A percentile compares a stretch with the other conserved stretches of the same genome.
These are phyloP conservation scores for Cygnus atratus DNA, from an alignment of 2,113 vertebrate species.

Conservation along the genomic window DNA sequence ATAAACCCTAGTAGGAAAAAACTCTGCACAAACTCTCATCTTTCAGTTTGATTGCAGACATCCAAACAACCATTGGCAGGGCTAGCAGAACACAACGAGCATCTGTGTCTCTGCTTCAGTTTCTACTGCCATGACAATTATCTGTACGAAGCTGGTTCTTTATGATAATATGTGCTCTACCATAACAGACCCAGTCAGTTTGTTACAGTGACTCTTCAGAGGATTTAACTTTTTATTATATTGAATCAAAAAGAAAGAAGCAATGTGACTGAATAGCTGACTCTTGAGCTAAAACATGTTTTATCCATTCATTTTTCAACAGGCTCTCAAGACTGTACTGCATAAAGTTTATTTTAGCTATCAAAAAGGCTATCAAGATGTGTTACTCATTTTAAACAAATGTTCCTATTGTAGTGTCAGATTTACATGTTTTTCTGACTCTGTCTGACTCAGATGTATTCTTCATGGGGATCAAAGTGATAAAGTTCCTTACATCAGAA, in stretches of 20 bases:
- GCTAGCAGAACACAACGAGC: background rate
- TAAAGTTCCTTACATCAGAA: constrained; percentile 53
- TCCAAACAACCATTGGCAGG: constrained; percentile 15
- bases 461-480: constrained; percentile 62
- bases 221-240: constrained; percentile 35
- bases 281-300: constrained; percentile 45
- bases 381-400: constrained; percentile 63
- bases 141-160: background rate
- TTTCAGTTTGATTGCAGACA: constrained; percentile 16
- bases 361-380: constrained; percentile 34
- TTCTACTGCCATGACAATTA: constrained; percentile 3
- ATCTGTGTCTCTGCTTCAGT: constrained; percentile 1
- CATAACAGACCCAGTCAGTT: constrained; percentile 9
- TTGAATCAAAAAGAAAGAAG: constrained; percentile 31
- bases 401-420: constrained; percentile 42
- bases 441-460: constrained; percentile 10
- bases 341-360: constrained; percentile 58
- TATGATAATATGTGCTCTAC: background rate
- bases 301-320: constrained; percentile 56
- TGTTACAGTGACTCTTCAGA: constrained; percentile 25
- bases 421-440: constrained; percentile 58
- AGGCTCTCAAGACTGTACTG: constrained; percentile 13
- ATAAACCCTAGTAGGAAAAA: constrained; percentile 9
- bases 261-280: background rate
- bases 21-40: background rate